These are phyloP conservation scores for Phalacrocorax aristotelis DNA, from an alignment of 2,113 vertebrate genomes.

Conservation along the genomic window DNA sequence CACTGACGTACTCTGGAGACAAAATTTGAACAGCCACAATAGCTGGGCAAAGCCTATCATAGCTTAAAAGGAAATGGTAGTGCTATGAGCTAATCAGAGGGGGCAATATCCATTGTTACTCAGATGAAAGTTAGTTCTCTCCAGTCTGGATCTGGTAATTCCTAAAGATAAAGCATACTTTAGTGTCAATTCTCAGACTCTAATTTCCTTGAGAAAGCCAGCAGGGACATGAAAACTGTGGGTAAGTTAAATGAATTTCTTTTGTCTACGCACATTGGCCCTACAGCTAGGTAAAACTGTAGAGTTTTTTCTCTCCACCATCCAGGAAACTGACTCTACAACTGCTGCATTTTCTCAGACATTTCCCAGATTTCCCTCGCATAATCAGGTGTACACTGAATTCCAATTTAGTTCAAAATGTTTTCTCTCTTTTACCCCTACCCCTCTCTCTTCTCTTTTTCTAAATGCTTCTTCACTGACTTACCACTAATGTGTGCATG, in stretches of 20 bases:
- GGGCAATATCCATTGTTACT: neutral
- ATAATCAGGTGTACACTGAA: neutral
- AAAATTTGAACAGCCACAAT: neutral
- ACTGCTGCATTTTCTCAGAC: neutral
- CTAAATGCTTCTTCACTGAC: neutral
- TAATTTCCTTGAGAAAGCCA: neutral
- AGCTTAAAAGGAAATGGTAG: neutral
- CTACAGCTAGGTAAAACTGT: neutral
- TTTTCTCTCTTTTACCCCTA: neutral
- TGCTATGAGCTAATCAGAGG: neutral
- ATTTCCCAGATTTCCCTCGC: neutral
- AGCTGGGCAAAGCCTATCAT: neutral
- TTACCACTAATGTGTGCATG: neutral
- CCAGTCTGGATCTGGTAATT: neutral
- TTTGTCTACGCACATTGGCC: accelerated
- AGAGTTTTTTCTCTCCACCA: neutral
- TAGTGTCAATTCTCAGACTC: neutral
- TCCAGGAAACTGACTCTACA: neutral
- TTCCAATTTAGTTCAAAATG: neutral
- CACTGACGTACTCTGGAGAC: neutral
- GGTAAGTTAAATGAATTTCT: neutral
- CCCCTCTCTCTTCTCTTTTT: accelerated
- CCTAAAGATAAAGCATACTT: neutral
- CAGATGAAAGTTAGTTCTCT: neutral
- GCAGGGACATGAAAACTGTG: neutral